phyloP scores from a whole-genome alignment of 2,113 vertebrate species.

The Hucho hucho region DNA sequence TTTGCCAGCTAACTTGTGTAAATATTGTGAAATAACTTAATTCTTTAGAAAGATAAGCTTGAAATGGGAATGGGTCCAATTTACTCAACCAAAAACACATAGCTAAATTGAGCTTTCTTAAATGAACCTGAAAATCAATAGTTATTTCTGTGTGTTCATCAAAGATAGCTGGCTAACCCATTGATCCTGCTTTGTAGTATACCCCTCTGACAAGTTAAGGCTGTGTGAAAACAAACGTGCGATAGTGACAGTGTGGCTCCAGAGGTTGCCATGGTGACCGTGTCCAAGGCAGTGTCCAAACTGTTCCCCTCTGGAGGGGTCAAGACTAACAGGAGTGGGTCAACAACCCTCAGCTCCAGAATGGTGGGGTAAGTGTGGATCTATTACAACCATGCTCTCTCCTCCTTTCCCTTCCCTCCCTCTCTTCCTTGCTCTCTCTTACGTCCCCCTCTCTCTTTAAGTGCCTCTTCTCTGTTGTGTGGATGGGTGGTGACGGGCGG shows the following conservation, averaged over 20 bases:
- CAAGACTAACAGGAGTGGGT: slow-evolving; percentile 32
- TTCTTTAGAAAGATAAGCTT: no score
- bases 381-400: slow-evolving; percentile 19
- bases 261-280: slow-evolving; percentile 11
- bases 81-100: not conserved
- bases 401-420: no score
- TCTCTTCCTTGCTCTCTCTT: not conserved
- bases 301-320: slow-evolving; percentile 55
- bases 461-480: slow-evolving; percentile 34
- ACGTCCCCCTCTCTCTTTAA: slow-evolving; percentile 20
- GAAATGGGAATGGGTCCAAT: no score
- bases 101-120: slow-evolving; percentile 19
- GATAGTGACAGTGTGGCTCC: slow-evolving; percentile 39
- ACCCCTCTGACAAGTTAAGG: slow-evolving; percentile 55
- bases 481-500: slow-evolving; percentile 8
- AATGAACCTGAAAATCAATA: slow-evolving; percentile 33
- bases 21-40: no score
- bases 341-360: slow-evolving; percentile 38
- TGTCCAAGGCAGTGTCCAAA: slow-evolving; percentile 32
- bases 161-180: slow-evolving; percentile 33
- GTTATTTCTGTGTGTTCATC: no score
- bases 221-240: slow-evolving; percentile 44
- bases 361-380: slow-evolving; percentile 45
- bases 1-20: no score
- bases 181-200: no score